These are phyloP conservation scores for Pristionchus maxplancki DNA, from an alignment of 2,888 invertebrate species.

Conservation along the genomic window DNA sequence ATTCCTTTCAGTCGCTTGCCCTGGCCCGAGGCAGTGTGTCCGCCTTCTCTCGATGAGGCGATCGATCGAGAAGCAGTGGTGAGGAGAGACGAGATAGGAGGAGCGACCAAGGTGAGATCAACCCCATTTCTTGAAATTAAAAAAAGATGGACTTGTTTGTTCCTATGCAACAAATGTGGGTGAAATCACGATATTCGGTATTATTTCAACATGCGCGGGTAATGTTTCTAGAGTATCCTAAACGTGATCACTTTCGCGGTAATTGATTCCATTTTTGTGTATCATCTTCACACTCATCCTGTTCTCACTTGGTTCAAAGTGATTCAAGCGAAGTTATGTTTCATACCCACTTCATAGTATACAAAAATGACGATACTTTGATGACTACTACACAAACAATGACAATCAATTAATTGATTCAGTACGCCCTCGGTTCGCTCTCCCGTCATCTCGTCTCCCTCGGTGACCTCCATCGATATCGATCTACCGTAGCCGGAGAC, in stretches of 20 bases:
- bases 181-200: too few relatives aligned
- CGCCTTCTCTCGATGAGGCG: not conserved
- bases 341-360: too few relatives aligned
- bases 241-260: too few relatives aligned
- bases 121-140: not conserved
- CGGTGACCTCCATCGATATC: conserved; percentile 93
- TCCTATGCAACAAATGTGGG: not conserved
- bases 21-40: conserved; percentile 12
- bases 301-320: too few relatives aligned
- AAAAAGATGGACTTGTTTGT: too few relatives aligned
- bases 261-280: too few relatives aligned
- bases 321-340: too few relatives aligned
- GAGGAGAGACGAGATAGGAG: conserved; percentile 29
- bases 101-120: not conserved
- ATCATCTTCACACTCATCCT: too few relatives aligned
- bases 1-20: conserved; percentile 21
- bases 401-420: not conserved
- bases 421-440: conserved; percentile 82
- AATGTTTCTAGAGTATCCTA: too few relatives aligned
- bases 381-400: not conserved
- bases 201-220: too few relatives aligned
- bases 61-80: not conserved
- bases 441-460: conserved; percentile 91
- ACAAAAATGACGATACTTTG: too few relatives aligned
- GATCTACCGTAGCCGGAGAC: conserved; percentile 85